Evolutionary conservation across 1,140 invertebrate genomes (phyloP).

Genomic region (Limonius californicus): DNA sequence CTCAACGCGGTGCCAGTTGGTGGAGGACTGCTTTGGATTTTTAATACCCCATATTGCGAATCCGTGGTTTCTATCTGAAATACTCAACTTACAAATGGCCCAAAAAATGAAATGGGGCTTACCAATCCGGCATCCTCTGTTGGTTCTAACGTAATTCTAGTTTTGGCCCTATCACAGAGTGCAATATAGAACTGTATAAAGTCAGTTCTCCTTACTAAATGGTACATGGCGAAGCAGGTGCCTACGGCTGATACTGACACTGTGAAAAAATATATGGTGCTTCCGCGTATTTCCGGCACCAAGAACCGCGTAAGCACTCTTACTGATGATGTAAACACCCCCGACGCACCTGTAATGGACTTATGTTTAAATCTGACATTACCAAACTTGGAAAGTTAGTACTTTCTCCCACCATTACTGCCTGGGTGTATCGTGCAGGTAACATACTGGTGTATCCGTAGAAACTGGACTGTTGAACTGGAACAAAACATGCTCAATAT

Average conservation of each 20-base stretch:
- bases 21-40: conserved; percentile 53
- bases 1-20: conserved; percentile 55
- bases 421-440: conserved; percentile 83
- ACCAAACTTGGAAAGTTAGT: conserved; percentile 44
- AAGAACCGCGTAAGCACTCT: conserved; percentile 78
- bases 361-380: background rate
- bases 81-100: too few relatives aligned
- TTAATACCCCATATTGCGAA: conserved; percentile 58
- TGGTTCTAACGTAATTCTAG: conserved; percentile 69
- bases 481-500: conserved; percentile 35
- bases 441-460: conserved; percentile 92
- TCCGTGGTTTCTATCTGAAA: conserved; percentile 53
- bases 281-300: conserved; percentile 66
- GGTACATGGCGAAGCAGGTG: conserved; percentile 71
- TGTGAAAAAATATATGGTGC: conserved; percentile 82
- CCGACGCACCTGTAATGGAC: conserved; percentile 67
- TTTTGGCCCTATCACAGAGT: conserved; percentile 66
- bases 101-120: too few relatives aligned
- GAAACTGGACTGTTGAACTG: conserved; percentile 89
- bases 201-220: conserved; percentile 69
- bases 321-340: conserved; percentile 79
- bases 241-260: conserved; percentile 71
- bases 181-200: conserved; percentile 81
- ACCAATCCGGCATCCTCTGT: conserved; percentile 77
- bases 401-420: conserved; percentile 93